Conservation (phyloP, 2,113 vertebrate species). For the Podarcis raffonei region DNA sequence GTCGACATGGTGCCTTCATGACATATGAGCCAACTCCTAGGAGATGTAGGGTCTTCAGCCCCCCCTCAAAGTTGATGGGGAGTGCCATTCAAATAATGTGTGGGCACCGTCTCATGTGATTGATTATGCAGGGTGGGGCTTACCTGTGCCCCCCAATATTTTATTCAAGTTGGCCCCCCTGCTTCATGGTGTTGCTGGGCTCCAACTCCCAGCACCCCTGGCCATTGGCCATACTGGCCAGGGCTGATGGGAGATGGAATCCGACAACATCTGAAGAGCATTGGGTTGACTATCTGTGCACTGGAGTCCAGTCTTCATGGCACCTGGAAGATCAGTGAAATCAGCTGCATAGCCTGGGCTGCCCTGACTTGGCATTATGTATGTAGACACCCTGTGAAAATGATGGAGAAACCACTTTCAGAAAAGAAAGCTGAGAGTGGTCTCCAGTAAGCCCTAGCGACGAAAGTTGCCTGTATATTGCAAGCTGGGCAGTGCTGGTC, state of each 20-base stretch:
- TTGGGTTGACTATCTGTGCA: neutral
- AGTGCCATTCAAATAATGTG: too few species aligned
- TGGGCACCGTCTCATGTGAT: too few species aligned
- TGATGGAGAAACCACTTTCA: neutral
- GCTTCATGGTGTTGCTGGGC: too few species aligned
- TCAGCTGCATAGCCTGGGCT: neutral
- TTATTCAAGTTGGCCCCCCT: too few species aligned
- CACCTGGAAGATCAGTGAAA: neutral
- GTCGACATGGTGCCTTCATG: too few species aligned
- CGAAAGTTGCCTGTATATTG: neutral
- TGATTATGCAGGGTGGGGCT: too few species aligned
- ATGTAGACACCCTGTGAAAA: slow-evolving; percentile 38
- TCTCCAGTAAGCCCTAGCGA: neutral
- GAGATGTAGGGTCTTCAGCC: neutral
- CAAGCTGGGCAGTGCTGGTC: neutral
- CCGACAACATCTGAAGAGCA: neutral
- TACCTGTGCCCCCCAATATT: too few species aligned
- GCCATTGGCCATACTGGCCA: too few species aligned
- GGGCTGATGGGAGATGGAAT: too few species aligned
- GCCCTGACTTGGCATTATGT: slow-evolving; percentile 28
- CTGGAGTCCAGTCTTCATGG: neutral
- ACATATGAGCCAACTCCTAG: neutral
- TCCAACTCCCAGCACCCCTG: too few species aligned
- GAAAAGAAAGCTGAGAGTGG: neutral
- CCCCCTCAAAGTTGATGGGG: too few species aligned